These are phyloP conservation scores for Sclerurus mexicanus DNA, from an alignment of 2,113 vertebrate genomes.

Conservation along the genomic window DNA sequence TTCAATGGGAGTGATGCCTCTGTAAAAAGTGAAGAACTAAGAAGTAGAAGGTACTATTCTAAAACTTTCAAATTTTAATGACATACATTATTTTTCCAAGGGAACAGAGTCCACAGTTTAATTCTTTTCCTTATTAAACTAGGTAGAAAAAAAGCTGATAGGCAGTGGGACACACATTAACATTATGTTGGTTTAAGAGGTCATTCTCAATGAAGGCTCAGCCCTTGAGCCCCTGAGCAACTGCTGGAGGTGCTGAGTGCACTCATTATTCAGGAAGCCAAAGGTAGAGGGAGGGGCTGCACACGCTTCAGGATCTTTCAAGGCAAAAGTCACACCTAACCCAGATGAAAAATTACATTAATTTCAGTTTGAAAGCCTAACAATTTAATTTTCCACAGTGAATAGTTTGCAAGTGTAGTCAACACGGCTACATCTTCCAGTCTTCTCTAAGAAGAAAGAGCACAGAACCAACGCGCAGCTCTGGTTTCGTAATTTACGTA, in stretches of 20 bases:
- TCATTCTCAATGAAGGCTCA: background rate
- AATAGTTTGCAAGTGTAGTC: background rate
- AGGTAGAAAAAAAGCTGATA: background rate
- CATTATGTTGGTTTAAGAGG: background rate
- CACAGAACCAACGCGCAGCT: background rate
- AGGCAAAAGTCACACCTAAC: background rate
- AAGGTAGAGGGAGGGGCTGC: background rate
- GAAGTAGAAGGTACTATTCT: slow-evolving; percentile 30
- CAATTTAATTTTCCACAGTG: background rate
- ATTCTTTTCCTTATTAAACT: background rate
- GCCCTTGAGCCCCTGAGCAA: background rate
- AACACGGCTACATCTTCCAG: background rate
- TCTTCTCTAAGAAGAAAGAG: background rate
- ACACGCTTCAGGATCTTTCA: background rate
- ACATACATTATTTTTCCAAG: background rate
- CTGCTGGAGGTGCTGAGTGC: background rate
- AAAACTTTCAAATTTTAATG: slow-evolving; percentile 3
- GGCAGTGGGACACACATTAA: background rate
- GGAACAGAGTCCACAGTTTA: background rate
- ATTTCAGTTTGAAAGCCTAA: background rate
- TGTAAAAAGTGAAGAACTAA: slow-evolving; percentile 26
- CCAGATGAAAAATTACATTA: background rate
- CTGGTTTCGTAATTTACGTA: slow-evolving; percentile 56
- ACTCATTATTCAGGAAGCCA: background rate
- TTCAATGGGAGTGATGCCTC: slow-evolving; percentile 31